phyloP scores from a whole-genome alignment of 1,140 invertebrate species.

The Drosophila sechellia region DNA sequence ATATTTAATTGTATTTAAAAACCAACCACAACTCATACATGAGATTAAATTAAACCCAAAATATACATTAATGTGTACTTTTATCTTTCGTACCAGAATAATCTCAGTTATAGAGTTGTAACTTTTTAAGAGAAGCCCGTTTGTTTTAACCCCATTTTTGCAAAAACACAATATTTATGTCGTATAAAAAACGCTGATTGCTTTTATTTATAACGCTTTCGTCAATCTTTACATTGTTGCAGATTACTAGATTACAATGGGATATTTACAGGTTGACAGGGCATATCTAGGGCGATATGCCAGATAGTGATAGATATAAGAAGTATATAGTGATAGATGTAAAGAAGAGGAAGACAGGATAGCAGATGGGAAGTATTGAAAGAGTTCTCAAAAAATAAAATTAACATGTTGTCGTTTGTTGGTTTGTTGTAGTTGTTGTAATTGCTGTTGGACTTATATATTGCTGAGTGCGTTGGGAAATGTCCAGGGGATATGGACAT shows the following conservation, averaged over 20 bases:
- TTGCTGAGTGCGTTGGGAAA: constrained; percentile 61
- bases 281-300: constrained; percentile 10
- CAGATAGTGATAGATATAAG: constrained; percentile 35
- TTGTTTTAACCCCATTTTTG: no score
- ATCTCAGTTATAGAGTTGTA: no score
- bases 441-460: constrained; percentile 78
- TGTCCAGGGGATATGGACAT: constrained; percentile 33
- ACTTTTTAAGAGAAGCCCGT: no score
- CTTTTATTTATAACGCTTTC: constrained; percentile 78
- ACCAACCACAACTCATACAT: no score
- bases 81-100: no score
- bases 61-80: no score
- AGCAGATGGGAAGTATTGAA: constrained; percentile 28
- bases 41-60: no score
- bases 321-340: constrained; percentile 29
- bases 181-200: constrained; percentile 73
- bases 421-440: constrained; percentile 78
- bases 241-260: constrained; percentile 66
- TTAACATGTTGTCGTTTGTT: constrained; percentile 80
- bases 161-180: constrained; percentile 24
- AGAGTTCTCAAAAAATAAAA: constrained; percentile 76
- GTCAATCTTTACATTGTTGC: constrained; percentile 82
- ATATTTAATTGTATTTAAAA: no score
- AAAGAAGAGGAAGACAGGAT: constrained; percentile 32
- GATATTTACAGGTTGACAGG: constrained; percentile 59